These are phyloP conservation scores for Psittacula cyanocephala DNA, from an alignment of 2,113 vertebrate species.

Conservation along the genomic window DNA sequence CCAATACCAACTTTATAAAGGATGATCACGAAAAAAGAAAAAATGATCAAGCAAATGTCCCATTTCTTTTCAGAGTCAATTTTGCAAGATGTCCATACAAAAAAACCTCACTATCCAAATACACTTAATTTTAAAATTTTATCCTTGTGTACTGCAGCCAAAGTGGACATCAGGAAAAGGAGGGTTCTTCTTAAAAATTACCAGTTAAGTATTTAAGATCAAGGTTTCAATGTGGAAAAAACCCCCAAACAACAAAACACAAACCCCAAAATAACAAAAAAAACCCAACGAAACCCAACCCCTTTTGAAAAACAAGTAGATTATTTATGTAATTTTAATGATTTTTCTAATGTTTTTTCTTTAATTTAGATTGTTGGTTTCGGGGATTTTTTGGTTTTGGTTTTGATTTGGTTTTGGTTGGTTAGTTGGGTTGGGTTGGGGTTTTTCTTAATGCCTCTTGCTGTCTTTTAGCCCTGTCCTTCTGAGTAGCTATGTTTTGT, in stretches of 20 bases:
- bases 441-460: background rate
- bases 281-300: background rate
- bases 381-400: too few relatives aligned
- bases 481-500: background rate
- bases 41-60: background rate
- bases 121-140: background rate
- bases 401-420: background rate
- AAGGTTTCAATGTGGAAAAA: background rate
- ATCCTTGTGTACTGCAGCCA: background rate
- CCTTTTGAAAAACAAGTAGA: too few relatives aligned
- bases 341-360: too few relatives aligned
- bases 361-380: too few relatives aligned
- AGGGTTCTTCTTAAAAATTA: background rate
- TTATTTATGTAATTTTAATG: too few relatives aligned
- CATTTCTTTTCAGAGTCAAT: background rate
- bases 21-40: background rate
- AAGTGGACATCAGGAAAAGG: background rate
- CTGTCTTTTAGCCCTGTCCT: background rate
- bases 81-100: background rate
- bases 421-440: background rate
- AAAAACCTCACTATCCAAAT: accelerated
- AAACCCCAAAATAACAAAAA: background rate
- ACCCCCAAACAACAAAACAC: background rate
- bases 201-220: background rate
- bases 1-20: background rate